Conservation (phyloP, 2,888 invertebrate species). For the Oxytorus armatus region DNA sequence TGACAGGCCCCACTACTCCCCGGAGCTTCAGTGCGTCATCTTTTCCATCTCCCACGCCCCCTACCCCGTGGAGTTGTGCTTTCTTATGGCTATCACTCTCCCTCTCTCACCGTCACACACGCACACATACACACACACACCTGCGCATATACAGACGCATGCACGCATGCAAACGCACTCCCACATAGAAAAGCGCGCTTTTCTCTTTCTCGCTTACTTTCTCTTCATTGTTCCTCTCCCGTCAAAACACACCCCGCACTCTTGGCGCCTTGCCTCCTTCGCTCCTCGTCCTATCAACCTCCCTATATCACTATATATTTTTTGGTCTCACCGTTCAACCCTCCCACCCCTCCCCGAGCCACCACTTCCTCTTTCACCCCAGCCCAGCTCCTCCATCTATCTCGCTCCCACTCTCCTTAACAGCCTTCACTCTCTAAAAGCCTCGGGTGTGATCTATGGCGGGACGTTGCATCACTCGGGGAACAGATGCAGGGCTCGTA, state of each 20-base stretch:
- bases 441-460: conserved; percentile 88
- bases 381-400: conserved; percentile 55
- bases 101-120: conserved; percentile 82
- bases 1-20: conserved; percentile 74
- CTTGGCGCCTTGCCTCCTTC: conserved; percentile 74
- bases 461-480: conserved; percentile 88
- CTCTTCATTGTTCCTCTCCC: conserved; percentile 75
- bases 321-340: conserved; percentile 63
- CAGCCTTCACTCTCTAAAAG: conserved; percentile 88
- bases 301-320: conserved; percentile 48
- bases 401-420: conserved; percentile 83
- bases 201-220: conserved; percentile 75
- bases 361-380: conserved; percentile 55
- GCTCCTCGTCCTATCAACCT: conserved; percentile 48
- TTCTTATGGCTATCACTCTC: conserved; percentile 57
- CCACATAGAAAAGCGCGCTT: neutral
- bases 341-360: conserved; percentile 53
- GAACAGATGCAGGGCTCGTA: conserved; percentile 84
- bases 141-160: conserved; percentile 3
- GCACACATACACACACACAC: neutral
- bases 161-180: neutral
- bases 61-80: conserved; percentile 66
- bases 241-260: conserved; percentile 10
- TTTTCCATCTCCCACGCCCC: conserved; percentile 74
- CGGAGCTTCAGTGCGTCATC: conserved; percentile 64